Conservation (phyloP, 1,140 invertebrate genomes). For the Aphis craccivora region DNA sequence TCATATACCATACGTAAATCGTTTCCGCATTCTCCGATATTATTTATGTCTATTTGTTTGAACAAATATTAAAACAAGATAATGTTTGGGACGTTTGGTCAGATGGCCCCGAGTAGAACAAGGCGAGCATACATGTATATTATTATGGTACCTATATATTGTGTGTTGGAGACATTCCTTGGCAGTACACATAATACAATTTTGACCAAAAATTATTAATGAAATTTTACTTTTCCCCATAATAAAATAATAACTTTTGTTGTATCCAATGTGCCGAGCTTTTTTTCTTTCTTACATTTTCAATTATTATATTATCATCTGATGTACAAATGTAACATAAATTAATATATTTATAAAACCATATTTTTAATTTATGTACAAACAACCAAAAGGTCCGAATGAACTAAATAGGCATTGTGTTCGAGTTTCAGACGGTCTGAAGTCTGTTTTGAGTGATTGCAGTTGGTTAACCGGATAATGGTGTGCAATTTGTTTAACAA, state of each 20-base stretch:
- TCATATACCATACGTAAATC: neutral
- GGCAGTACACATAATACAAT: neutral
- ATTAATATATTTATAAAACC: neutral
- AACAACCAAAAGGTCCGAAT: neutral
- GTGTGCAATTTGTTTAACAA: constrained; percentile 10
- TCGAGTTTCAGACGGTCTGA: neutral
- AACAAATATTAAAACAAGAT: neutral
- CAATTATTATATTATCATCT: neutral
- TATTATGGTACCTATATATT: neutral
- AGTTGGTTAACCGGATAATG: constrained; percentile 43
- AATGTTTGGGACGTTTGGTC: neutral
- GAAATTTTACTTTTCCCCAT: neutral
- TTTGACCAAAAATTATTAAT: neutral
- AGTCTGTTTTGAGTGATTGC: constrained; percentile 28
- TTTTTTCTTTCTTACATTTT: neutral
- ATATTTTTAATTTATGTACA: neutral
- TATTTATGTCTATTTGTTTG: constrained; percentile 22
- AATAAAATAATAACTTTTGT: neutral
- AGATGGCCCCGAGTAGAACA: neutral
- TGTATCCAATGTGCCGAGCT: neutral
- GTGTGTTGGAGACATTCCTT: neutral
- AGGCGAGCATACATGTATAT: neutral
- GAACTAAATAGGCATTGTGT: constrained; percentile 33
- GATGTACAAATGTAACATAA: neutral
- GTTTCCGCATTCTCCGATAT: constrained; percentile 12